Percentiles rank a stretch among this genome's conserved stretches.
Conservation (phyloP, 2,888 invertebrate genomes). For the Hanleya hanleyi region DNA sequence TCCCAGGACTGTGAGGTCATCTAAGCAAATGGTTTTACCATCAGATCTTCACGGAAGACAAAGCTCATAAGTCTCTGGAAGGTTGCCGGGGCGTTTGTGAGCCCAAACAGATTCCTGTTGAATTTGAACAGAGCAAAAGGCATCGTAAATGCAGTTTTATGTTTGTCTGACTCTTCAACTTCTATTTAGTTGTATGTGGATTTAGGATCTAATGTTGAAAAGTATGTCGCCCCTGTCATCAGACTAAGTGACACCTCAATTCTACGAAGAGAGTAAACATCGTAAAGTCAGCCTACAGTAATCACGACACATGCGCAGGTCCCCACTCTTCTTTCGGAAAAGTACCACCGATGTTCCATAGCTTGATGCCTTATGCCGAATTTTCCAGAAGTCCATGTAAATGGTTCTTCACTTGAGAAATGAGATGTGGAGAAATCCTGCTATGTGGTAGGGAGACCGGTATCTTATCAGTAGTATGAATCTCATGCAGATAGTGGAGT, state of each 20-base stretch:
- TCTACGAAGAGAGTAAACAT: too few species aligned
- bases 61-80: slow-evolving; percentile 31
- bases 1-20: too few species aligned
- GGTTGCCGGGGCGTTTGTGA: slow-evolving; percentile 13
- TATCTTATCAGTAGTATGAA: background rate
- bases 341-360: slow-evolving; percentile 40
- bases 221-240: slow-evolving; percentile 19
- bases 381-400: slow-evolving; percentile 23
- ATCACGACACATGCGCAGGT: slow-evolving; percentile 27
- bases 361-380: slow-evolving; percentile 5
- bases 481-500: slow-evolving; percentile 8
- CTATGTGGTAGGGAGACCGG: slow-evolving; percentile 16
- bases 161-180: slow-evolving; percentile 24
- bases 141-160: slow-evolving; percentile 36
- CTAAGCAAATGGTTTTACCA: slow-evolving; percentile 29
- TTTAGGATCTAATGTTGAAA: slow-evolving; percentile 31
- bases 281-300: slow-evolving; percentile 35
- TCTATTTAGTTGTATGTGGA: slow-evolving; percentile 14
- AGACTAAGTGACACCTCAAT: slow-evolving; percentile 37
- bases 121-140: slow-evolving; percentile 23
- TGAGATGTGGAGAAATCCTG: slow-evolving; percentile 17
- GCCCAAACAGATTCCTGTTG: slow-evolving; percentile 31
- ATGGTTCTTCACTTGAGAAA: slow-evolving; percentile 18
- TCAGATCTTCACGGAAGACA: slow-evolving; percentile 21
- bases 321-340: slow-evolving; percentile 36